Percentiles rank a stretch among this genome's conserved stretches.
phyloP scores from a whole-genome alignment of 2,113 vertebrate species.

The Oriolus oriolus region DNA sequence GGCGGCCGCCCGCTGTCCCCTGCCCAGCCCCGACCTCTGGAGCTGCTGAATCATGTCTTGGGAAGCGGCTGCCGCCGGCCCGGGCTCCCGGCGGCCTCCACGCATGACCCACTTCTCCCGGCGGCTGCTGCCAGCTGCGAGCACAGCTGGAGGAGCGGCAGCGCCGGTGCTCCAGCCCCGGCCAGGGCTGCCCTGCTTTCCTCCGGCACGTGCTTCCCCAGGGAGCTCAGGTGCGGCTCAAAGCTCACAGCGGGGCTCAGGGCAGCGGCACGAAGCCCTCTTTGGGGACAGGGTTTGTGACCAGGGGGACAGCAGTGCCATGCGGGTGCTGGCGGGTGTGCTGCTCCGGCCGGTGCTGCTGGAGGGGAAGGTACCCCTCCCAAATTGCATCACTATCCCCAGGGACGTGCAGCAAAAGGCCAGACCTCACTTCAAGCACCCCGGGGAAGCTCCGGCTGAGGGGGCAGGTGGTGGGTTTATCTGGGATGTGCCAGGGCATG shows the following conservation, averaged over 20 bases:
- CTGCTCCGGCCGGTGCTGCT: not conserved
- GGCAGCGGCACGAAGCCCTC: not conserved
- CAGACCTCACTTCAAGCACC: not conserved
- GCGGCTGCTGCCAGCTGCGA: not conserved
- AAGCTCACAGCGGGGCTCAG: accelerated
- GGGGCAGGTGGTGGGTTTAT: not conserved
- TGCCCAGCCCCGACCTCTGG: not conserved
- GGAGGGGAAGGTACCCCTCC: not conserved
- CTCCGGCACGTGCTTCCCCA: accelerated
- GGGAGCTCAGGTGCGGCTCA: not conserved
- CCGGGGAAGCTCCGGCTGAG: not conserved
- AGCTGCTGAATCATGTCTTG: constrained; percentile 47
- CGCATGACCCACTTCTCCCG: constrained; percentile 57
- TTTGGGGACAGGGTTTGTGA: not conserved
- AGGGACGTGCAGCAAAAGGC: accelerated
- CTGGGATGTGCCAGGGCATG: not conserved
- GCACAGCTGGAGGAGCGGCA: not conserved
- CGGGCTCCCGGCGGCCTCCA: constrained; percentile 23
- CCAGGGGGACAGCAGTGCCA: accelerated
- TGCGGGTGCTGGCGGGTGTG: not conserved
- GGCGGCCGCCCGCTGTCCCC: accelerated
- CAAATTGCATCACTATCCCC: accelerated
- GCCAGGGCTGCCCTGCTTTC: not conserved
- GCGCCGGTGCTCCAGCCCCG: not conserved
- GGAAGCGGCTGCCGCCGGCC: not conserved